A percentile compares a stretch with the other conserved stretches of the same genome.
These are phyloP conservation scores for Pteromalus puparum DNA, from an alignment of 1,140 invertebrate species.

Conservation along the genomic window DNA sequence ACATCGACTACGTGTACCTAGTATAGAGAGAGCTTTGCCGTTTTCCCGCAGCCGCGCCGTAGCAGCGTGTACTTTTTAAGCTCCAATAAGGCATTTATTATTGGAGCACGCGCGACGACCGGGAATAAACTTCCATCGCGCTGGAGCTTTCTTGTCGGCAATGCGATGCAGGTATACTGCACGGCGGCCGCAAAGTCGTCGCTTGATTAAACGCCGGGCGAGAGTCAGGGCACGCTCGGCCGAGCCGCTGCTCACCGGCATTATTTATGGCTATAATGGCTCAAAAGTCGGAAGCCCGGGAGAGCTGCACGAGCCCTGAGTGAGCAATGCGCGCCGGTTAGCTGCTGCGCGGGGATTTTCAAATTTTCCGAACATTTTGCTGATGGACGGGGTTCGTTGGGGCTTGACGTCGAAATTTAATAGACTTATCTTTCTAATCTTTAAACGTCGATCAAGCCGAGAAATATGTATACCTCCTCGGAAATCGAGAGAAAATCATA, in stretches of 20 bases:
- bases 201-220: conserved; percentile 66
- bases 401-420: too few species aligned
- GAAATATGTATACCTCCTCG: too few species aligned
- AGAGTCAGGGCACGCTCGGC: conserved; percentile 57
- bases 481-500: background rate
- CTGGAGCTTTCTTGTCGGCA: background rate
- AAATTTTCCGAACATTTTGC: background rate
- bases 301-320: background rate
- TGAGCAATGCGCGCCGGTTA: background rate
- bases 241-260: conserved; percentile 60
- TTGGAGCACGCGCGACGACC: background rate
- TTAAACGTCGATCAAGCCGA: too few species aligned
- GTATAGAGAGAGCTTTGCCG: too few species aligned
- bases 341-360: background rate
- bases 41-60: too few species aligned
- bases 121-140: background rate
- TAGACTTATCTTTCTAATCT: too few species aligned
- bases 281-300: conserved; percentile 65
- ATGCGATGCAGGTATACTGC: background rate
- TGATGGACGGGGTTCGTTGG: too few species aligned
- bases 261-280: conserved; percentile 70
- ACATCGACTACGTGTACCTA: too few species aligned
- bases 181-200: conserved; percentile 2
- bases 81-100: conserved; percentile 34
- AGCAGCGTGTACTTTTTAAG: conserved; percentile 13